These are phyloP conservation scores for Clivina fossor DNA, from an alignment of 2,888 invertebrate genomes.

Conservation along the genomic window DNA sequence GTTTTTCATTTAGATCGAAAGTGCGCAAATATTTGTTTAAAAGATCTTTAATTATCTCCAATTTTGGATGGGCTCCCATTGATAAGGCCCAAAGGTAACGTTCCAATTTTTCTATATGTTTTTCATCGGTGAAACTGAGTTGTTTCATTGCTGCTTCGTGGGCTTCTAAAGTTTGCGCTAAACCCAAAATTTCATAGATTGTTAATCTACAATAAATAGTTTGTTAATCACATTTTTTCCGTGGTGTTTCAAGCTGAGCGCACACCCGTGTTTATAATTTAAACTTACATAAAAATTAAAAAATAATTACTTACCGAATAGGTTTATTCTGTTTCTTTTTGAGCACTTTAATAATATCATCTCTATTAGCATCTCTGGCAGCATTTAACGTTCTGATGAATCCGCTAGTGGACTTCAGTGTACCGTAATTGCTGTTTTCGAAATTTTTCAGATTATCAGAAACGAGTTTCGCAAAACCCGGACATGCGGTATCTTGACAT, in stretches of 20 bases:
- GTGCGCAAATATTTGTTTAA: constrained; percentile 55
- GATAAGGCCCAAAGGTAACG: constrained; percentile 75
- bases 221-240: not conserved
- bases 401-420: constrained; percentile 62
- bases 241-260: not conserved
- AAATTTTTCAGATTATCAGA: constrained; percentile 59
- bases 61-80: constrained; percentile 65
- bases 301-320: constrained; percentile 53
- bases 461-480: constrained; percentile 53
- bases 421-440: constrained; percentile 64
- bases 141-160: constrained; percentile 69
- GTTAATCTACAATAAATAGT: constrained; percentile 56
- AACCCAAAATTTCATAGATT: constrained; percentile 69
- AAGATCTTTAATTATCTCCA: constrained; percentile 58
- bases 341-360: constrained; percentile 62
- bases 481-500: constrained; percentile 36
- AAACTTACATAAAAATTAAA: no score
- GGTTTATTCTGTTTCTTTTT: constrained; percentile 60
- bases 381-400: constrained; percentile 65
- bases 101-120: constrained; percentile 58
- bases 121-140: constrained; percentile 60
- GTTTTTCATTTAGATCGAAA: constrained; percentile 58
- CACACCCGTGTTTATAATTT: not conserved
- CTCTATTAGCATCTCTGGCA: constrained; percentile 60
- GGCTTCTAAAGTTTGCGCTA: constrained; percentile 67